A percentile compares a stretch with the other conserved stretches of the same genome.
Conservation (phyloP, 2,113 vertebrate species). For the Theristicus caerulescens region DNA sequence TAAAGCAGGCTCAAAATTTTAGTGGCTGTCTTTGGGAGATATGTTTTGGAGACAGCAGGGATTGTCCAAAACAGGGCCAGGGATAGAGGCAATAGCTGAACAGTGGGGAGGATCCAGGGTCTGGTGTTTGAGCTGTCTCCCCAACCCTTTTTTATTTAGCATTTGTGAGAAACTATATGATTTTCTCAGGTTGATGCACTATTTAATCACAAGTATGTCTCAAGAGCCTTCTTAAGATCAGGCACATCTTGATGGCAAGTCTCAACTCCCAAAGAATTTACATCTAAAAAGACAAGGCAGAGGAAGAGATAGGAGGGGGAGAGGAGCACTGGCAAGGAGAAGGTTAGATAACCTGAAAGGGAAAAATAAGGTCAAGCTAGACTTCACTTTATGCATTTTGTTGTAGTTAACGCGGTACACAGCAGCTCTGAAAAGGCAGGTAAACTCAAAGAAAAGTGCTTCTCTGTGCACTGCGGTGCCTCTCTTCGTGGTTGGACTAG, state of each 20-base stretch:
- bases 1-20: neutral
- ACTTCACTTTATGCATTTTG: neutral
- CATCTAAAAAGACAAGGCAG: neutral
- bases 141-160: neutral
- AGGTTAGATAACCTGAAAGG: neutral
- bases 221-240: neutral
- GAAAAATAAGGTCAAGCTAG: neutral
- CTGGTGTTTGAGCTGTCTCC: neutral
- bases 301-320: neutral
- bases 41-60: neutral
- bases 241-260: neutral
- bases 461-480: neutral
- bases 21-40: neutral
- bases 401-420: neutral
- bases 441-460: neutral
- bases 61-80: neutral
- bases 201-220: neutral
- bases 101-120: neutral
- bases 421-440: neutral
- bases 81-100: neutral
- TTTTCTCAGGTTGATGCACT: neutral
- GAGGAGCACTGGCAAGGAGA: neutral
- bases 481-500: neutral
- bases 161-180: neutral
- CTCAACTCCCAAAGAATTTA: neutral